Percentiles rank a stretch among this genome's conserved stretches.
Conservation (phyloP, 2,797 vertebrate genomes). For the Loris lydekkerianus region DNA sequence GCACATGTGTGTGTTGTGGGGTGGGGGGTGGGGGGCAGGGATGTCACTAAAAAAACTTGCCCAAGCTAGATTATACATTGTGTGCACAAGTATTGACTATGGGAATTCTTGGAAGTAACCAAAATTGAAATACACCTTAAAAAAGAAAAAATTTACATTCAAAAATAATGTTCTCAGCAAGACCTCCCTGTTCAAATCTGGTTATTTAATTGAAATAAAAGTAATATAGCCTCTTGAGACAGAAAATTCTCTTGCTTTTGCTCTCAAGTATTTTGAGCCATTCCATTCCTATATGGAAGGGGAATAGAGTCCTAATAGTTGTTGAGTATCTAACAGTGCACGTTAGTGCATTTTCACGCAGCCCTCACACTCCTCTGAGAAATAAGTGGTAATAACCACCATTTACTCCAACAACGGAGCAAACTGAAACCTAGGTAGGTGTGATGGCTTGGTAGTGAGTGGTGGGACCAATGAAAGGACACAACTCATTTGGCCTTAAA, state of each 20-base stretch:
- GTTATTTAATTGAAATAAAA: slow-evolving; percentile 14
- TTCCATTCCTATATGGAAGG: background rate
- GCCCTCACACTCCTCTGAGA: background rate
- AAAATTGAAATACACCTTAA: slow-evolving; percentile 5
- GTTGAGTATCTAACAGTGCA: background rate
- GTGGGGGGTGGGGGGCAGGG: background rate
- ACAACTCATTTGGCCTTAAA: background rate
- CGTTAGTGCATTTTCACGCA: background rate
- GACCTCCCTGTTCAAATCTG: background rate
- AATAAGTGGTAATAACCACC: background rate
- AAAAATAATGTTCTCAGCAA: background rate
- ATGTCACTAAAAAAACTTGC: background rate
- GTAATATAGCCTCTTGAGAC: background rate
- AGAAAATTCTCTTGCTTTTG: background rate
- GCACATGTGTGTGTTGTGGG: background rate
- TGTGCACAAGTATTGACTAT: background rate
- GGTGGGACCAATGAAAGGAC: background rate
- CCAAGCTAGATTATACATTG: background rate
- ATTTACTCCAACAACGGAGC: background rate
- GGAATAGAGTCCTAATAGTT: background rate
- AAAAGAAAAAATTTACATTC: slow-evolving; percentile 22
- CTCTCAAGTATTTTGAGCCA: accelerated
- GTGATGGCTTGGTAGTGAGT: background rate
- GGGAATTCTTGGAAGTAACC: background rate
- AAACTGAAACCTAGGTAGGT: background rate